Base-by-base conservation (phyloP, 2,113 vertebrate genomes). In the Trachemys scripta region DNA sequence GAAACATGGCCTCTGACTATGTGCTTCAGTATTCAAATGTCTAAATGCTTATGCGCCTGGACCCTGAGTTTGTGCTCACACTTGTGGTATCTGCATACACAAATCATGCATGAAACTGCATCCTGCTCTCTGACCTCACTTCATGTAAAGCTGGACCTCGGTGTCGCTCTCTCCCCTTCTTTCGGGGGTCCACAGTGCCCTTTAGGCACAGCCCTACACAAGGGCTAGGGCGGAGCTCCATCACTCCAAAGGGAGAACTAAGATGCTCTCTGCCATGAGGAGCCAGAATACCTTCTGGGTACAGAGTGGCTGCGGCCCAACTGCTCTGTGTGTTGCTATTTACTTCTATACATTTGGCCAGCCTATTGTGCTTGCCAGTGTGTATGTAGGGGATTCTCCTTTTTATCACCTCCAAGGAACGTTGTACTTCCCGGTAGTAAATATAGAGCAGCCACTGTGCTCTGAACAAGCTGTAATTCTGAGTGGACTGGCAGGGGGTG, bases 401-500 rank as follows among this genome's bases (percentile, higher is more conserved):
- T 38, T 38, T n/a, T 38, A 72, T 72, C 65, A 31, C 27, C 57
- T 59, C 6, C 5, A 59, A 16, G 8, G 20, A 42, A 42, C 10
- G 10, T 42, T 76, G 38, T 76, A 42, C 24, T 45, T 69, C 38
- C 38, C 5, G 38, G 38, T 19, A 45, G 10, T 11, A 45, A 25
- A 76, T 42, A 76, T 45, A 42, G 20, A 75, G n/a, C n/a, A 42
- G 49, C 29, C 8, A 53, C 1, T 0, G 51, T 5, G 42, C 94
- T 94, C 87, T 53, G 45, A 81, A 85, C 6, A 91, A 50, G 22
- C 38, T 65, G 14, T 9, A 54, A 42, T 49, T 96, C 59, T 35
- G 29, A 62, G 14, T 31, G 59, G 29, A 22, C 49, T 22, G 35
- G 7, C 51, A 42, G 0, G 0, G 69, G 31, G 8, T 59, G 20